Percentiles rank a stretch among this genome's conserved stretches.
These are phyloP conservation scores for Rhagologus leucostigma DNA, from an alignment of 2,113 vertebrate species.

Conservation along the genomic window DNA sequence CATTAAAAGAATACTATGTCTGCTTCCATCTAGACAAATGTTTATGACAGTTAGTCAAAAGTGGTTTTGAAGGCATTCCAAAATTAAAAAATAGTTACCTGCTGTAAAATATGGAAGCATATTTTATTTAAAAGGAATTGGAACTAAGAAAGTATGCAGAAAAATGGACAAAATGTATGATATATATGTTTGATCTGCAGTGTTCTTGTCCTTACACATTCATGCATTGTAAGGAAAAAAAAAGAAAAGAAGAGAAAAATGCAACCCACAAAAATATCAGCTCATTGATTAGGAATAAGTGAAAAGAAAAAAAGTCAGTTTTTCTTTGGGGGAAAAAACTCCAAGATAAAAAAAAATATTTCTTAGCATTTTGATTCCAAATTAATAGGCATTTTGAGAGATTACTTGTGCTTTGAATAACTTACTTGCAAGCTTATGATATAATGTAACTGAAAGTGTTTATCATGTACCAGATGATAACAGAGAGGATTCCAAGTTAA, in stretches of 20 bases:
- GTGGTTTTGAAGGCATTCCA: not conserved
- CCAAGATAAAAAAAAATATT: not conserved
- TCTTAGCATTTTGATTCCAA: not conserved
- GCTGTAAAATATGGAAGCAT: not conserved
- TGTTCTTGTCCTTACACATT: not conserved
- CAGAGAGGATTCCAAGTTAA: not conserved
- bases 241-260: not conserved
- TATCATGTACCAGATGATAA: not conserved
- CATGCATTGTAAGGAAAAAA: not conserved
- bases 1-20: not conserved
- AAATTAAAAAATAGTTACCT: not conserved
- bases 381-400: not conserved
- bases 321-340: fast-evolving
- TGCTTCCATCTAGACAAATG: not conserved
- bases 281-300: not conserved
- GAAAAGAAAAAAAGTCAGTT: not conserved
- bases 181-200: not conserved
- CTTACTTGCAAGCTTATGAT: not conserved
- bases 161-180: not conserved
- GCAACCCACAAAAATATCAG: not conserved
- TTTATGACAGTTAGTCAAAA: not conserved
- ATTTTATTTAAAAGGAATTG: not conserved
- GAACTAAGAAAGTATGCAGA: not conserved
- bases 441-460: not conserved
- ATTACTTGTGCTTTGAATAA: not conserved